Evolutionary conservation across 2,888 invertebrate genomes (phyloP).

Genomic region (Dicycla oo): DNA sequence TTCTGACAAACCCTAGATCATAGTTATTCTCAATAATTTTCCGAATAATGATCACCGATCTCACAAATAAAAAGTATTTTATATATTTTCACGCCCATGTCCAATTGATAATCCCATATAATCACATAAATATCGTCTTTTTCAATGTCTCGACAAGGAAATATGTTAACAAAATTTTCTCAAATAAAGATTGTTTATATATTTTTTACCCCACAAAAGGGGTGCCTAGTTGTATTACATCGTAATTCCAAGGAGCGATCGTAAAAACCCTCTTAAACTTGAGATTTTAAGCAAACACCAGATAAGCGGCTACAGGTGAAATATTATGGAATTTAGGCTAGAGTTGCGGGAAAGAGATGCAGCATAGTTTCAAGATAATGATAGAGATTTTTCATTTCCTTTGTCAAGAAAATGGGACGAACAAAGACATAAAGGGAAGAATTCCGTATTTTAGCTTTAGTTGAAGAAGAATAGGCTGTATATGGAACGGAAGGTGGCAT

Average conservation of each 20-base stretch:
- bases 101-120: not conserved
- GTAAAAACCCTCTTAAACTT: constrained; percentile 58
- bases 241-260: constrained; percentile 47
- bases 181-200: not conserved
- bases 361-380: constrained; percentile 23
- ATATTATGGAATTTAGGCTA: constrained; percentile 48
- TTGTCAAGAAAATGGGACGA: not conserved
- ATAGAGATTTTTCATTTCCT: constrained; percentile 1
- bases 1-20: not conserved
- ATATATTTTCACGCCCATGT: not conserved
- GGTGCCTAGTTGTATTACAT: constrained; percentile 28
- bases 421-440: not conserved
- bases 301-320: constrained; percentile 44
- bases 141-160: constrained; percentile 8
- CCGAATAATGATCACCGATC: not conserved
- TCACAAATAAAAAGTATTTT: not conserved
- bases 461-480: not conserved
- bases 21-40: too few relatives aligned
- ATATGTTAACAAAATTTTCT: constrained; percentile 8
- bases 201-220: constrained; percentile 16
- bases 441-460: not conserved
- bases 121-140: not conserved
- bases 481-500: too few relatives aligned
- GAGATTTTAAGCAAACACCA: constrained; percentile 53
- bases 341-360: constrained; percentile 9